phyloP scores from a whole-genome alignment of 1,140 invertebrate species.

The Halotydeus destructor region DNA sequence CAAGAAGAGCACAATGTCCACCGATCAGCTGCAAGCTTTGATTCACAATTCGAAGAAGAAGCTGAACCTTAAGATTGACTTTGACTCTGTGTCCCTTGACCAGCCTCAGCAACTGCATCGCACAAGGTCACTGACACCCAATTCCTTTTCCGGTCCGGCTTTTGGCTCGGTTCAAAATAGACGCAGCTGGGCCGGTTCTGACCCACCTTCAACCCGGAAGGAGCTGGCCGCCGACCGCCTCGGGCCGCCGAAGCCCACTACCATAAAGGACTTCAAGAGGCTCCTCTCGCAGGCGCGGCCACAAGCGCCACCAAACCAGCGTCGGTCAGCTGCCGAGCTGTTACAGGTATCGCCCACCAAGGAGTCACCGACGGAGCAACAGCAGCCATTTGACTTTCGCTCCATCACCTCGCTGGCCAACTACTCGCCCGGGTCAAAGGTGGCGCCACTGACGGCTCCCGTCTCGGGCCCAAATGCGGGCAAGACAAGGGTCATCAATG shows the following conservation, averaged over 20 bases:
- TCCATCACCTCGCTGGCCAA: no score
- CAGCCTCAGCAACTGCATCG: neutral
- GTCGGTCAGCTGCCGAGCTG: neutral
- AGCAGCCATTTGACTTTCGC: no score
- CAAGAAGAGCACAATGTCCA: slow-evolving; percentile 11
- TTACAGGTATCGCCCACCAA: neutral
- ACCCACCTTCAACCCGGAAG: neutral
- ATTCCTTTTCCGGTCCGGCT: neutral
- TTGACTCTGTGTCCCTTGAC: neutral
- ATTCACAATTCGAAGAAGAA: slow-evolving; percentile 20
- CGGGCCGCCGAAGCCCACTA: slow-evolving; percentile 24
- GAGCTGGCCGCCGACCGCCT: slow-evolving; percentile 27
- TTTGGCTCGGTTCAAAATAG: neutral
- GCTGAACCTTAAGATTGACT: slow-evolving; percentile 18
- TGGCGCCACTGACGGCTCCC: no score
- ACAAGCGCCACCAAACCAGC: slow-evolving; percentile 27
- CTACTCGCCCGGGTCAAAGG: no score
- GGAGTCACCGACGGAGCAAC: neutral
- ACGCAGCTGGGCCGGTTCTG: no score
- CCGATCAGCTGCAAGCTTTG: slow-evolving; percentile 18
- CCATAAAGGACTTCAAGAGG: slow-evolving; percentile 47
- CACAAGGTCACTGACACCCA: neutral
- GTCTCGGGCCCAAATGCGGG: no score
- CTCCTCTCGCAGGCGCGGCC: slow-evolving; percentile 42
- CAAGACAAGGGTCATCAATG: slow-evolving; percentile 7